Evolutionary conservation across 2,113 vertebrate species (phyloP), one percentile per base, ranked within the genome.

Genomic region (Pseudolaguvia tuberculata): DNA sequence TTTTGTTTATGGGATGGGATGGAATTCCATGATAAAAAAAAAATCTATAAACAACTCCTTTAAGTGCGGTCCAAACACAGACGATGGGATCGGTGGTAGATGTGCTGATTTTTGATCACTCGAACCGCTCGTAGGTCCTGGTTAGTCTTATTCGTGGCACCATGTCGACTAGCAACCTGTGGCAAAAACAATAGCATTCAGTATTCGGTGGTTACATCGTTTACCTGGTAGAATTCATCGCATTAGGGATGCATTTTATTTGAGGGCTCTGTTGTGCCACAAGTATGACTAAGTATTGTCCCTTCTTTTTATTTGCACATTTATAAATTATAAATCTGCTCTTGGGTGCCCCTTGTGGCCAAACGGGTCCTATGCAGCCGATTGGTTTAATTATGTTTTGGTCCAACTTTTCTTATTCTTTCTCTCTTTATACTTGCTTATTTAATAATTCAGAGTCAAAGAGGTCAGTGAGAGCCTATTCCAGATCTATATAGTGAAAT

Each of bases 91-190:
- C 23, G 23, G 53, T 20, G 35, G 45, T 71, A 63, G 59, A 79
- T 61, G 56, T 83, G 79, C 72, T 81, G 71, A 55, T 65, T 52
- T 68, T 69, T 1, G 71, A 56, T 95, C 90, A 99, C 86, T 98
- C 97, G 42, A 99, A 98, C 84, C 95, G 95, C 81, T 99, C 96
- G 1, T 99, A 99, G 84, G 97, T 93, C 70, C 93, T 93, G 0
- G 96, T 98, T 79, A 97, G 95, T 87, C 93, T 90, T 70, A 98
- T 91, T 0, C 94, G 91, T 25, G 97, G 97, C 5, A 98, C 86
- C 94, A 96, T 98, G 59, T 98, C 96, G 3, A 91, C 83, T 79
- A 98, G 90, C 76, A 99, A 87, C 85, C 97, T 99, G 92, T 72
- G 20, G 74, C 52, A 57, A 80, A 21, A 81, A 55, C 52, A 39